Base-by-base conservation (phyloP, 2,888 invertebrate species). In the Sylvicola fuscatus region DNA sequence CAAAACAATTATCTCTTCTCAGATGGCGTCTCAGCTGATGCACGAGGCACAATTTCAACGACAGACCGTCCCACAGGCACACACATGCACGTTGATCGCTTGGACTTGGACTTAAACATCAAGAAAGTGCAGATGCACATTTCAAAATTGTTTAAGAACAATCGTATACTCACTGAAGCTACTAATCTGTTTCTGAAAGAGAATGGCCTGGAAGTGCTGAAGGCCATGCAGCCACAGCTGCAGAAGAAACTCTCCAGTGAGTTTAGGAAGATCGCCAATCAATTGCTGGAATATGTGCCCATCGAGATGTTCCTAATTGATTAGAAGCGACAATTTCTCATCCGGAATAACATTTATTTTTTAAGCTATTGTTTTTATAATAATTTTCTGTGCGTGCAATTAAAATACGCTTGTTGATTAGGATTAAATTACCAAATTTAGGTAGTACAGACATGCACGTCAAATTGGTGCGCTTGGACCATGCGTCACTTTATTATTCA, bases 101-200 rank as follows among this genome's bases (percentile, higher is more conserved):
- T 77, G 11, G 65, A 65, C 41, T 58, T 76, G 7, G 66, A 69
- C 27, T 53, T 77, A 16, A 61, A 60, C 27, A 66, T 76, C 4
- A 69, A 69, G 46, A 65, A 68, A 40, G 66, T 70, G 26, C 56
- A 61, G 34, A 71, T 77, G 71, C 60, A 61, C 43, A 75, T 77
- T 32, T 65, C 66, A 39, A 70, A 71, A 45, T 68, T 74, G 34
- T 75, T 68, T 50, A 73, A 68, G 46, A 73, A 75, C 47, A 76
- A 75, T 52, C 61, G 68, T 39, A 72, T 77, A 46, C 58, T 77
- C 77, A 76, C 70, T 42, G 72, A 76, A 53, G 76, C 76, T 11
- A 76, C 72, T 6, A 77, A 77, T 50, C 57, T 76, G 33, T 77
- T 77, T 48, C 61, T 77, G 26, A 61, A 69, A 34, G 74, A 76